Percentiles rank a stretch among this genome's conserved stretches.
phyloP scores from a whole-genome alignment of 2,113 vertebrate genomes.

The Macrotis lagotis region DNA sequence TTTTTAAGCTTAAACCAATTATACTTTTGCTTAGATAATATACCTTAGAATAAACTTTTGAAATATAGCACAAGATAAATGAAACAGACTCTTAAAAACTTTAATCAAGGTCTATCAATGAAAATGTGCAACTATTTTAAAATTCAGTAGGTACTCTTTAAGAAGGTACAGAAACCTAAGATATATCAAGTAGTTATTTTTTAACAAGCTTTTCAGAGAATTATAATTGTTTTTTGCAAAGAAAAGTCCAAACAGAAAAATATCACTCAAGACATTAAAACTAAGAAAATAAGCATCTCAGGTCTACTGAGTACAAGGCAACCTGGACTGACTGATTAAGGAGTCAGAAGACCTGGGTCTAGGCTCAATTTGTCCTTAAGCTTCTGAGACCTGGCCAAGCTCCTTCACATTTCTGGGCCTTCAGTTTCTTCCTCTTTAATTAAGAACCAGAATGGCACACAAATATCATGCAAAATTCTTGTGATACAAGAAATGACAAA shows the following conservation, averaged over 20 bases:
- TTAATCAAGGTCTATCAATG: not conserved
- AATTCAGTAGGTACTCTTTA: not conserved
- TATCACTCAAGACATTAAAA: not conserved
- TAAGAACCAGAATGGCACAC: not conserved
- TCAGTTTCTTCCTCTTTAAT: not conserved
- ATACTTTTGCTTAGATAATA: not conserved
- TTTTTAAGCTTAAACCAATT: not conserved
- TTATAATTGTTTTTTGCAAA: not conserved
- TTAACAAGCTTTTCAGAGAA: not conserved
- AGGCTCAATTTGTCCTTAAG: not conserved
- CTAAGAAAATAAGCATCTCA: not conserved
- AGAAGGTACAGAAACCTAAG: not conserved
- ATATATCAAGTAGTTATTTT: not conserved
- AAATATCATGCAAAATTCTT: not conserved
- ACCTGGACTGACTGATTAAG: not conserved
- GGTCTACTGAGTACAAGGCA: not conserved
- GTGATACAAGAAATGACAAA: not conserved
- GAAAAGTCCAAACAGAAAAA: not conserved
- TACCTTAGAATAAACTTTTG: not conserved
- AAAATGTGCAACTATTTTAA: not conserved
- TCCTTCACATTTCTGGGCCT: not conserved
- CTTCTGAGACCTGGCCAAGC: not conserved
- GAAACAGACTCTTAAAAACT: not conserved
- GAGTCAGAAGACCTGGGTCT: not conserved
- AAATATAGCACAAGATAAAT: not conserved